phyloP scores from a whole-genome alignment of 2,113 vertebrate genomes.

The Sceloporus tristichus region DNA sequence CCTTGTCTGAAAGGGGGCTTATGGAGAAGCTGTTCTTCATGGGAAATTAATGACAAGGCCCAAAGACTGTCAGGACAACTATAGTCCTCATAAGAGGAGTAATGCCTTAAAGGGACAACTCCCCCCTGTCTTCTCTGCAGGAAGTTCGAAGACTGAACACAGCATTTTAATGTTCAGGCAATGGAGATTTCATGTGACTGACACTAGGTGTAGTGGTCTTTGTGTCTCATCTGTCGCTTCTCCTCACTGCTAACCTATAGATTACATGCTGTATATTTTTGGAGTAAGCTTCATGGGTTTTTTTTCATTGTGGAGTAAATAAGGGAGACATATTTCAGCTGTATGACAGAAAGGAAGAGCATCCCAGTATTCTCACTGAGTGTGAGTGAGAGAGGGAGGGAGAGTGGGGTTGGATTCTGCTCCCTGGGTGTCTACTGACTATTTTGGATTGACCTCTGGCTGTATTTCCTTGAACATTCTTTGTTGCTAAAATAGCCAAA shows the following conservation, averaged over 20 bases:
- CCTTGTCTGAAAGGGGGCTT: constrained; percentile 80
- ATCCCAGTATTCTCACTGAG: not conserved
- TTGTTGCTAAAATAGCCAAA: not conserved
- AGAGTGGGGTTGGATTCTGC: too few species aligned
- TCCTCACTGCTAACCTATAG: constrained; percentile 37
- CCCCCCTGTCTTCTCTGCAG: constrained; percentile 15
- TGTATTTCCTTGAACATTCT: not conserved
- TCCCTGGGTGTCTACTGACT: not conserved
- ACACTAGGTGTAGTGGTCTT: constrained; percentile 39
- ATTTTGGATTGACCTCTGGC: not conserved
- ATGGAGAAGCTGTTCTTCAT: constrained; percentile 81
- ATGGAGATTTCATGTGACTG: constrained; percentile 38
- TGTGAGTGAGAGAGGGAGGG: not conserved
- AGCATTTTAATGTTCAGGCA: constrained; percentile 41
- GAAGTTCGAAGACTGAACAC: not conserved
- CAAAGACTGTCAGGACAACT: constrained; percentile 72
- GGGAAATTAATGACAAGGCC: constrained; percentile 83
- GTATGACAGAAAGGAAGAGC: not conserved
- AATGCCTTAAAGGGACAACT: constrained; percentile 67
- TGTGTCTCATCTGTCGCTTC: not conserved
- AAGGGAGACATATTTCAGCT: not conserved
- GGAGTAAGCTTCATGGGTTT: constrained; percentile 13
- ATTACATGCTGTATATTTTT: constrained; percentile 44
- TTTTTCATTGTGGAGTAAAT: constrained; percentile 38
- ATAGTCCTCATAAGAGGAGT: constrained; percentile 70